Percentiles rank a stretch among this genome's conserved stretches.
Conservation (phyloP, 2,888 invertebrate genomes). For the Heteromyza rotundicornis region DNA sequence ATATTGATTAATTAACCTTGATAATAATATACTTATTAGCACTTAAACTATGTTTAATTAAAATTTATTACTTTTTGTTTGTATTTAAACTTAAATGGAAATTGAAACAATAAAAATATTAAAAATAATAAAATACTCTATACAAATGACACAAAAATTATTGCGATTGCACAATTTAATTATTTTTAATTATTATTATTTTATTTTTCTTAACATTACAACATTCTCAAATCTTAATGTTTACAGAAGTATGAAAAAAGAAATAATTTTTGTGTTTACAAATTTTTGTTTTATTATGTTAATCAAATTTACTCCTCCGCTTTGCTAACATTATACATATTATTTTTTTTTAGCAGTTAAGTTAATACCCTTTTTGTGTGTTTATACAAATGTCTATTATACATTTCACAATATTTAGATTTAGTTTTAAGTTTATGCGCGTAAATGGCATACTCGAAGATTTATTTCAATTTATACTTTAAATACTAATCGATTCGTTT, state of each 20-base stretch:
- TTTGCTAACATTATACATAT: slow-evolving; percentile 11
- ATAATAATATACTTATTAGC: slow-evolving; percentile 1
- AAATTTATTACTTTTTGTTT: slow-evolving; percentile 8
- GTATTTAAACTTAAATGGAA: slow-evolving; percentile 1
- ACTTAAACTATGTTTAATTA: background rate
- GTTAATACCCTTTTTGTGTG: background rate
- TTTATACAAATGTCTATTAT: slow-evolving; percentile 5
- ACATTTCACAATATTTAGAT: slow-evolving; percentile 23
- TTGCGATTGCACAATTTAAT: slow-evolving; percentile 48
- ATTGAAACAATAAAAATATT: no score
- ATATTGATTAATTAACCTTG: background rate
- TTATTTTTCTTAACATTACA: slow-evolving; percentile 24
- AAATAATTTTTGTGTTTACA: slow-evolving; percentile 19
- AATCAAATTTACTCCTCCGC: background rate
- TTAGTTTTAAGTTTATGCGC: slow-evolving; percentile 27
- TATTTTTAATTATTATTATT: no score
- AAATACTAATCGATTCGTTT: slow-evolving; percentile 54
- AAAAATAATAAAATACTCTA: no score
- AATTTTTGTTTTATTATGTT: background rate
- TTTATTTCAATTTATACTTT: slow-evolving; percentile 29
- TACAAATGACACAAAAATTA: slow-evolving; percentile 33
- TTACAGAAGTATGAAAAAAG: slow-evolving; percentile 1
- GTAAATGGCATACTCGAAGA: no score
- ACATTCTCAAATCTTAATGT: background rate
- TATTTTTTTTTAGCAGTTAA: slow-evolving; percentile 13